Evolutionary conservation across 2,797 vertebrate species (phyloP).

Genomic region (Microctenopoma stevenorrisi): DNA sequence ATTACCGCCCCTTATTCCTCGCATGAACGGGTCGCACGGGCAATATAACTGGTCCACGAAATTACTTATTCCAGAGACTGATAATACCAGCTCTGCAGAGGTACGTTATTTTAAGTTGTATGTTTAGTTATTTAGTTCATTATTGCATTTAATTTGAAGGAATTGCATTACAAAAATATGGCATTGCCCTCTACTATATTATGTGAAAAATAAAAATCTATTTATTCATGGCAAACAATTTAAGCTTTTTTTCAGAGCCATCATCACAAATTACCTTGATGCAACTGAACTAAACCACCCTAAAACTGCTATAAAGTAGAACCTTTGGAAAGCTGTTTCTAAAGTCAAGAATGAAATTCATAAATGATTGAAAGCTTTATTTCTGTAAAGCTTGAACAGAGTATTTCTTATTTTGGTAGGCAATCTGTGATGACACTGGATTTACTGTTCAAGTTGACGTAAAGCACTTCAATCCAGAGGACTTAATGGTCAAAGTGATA

Average conservation of each 20-base stretch:
- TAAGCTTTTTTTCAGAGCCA: too few relatives aligned
- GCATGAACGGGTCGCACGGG: constrained; percentile 73
- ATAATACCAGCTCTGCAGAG: constrained; percentile 75
- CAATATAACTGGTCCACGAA: constrained; percentile 72
- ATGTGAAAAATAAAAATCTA: not conserved
- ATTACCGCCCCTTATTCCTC: constrained; percentile 79
- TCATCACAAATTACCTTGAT: too few relatives aligned
- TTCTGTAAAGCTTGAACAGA: too few relatives aligned
- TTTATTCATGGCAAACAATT: too few relatives aligned
- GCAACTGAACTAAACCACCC: too few relatives aligned
- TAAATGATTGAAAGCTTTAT: too few relatives aligned
- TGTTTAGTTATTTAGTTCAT: not conserved
- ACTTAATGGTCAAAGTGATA: constrained; percentile 82
- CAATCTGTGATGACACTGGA: constrained; percentile 77
- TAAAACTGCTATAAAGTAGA: too few relatives aligned
- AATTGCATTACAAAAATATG: not conserved
- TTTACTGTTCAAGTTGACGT: constrained; percentile 84
- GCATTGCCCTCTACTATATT: not conserved
- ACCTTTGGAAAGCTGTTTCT: too few relatives aligned
- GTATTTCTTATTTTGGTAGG: constrained; percentile 60
- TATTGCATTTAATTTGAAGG: not conserved
- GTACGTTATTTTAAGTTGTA: constrained; percentile 53
- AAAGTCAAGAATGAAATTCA: too few relatives aligned
- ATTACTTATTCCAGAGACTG: constrained; percentile 73
- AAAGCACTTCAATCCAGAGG: constrained; percentile 82